Evolutionary conservation across 2,113 vertebrate species (phyloP).

Genomic region (Aspidoscelis tigris): DNA sequence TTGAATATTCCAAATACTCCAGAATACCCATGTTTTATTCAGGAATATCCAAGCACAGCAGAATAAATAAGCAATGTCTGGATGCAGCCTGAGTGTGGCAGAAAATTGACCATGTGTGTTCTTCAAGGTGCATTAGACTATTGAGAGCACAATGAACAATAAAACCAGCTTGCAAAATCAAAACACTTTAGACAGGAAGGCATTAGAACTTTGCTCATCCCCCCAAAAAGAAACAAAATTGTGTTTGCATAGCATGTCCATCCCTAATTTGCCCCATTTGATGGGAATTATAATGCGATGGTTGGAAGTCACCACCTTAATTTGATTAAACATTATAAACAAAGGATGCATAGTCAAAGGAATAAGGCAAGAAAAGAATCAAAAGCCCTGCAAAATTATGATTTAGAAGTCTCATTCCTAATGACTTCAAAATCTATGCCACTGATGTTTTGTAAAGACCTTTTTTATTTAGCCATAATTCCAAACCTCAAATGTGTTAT

Average conservation of each 20-base stretch:
- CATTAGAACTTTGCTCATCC: no score
- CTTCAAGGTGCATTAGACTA: no score
- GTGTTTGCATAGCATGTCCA: neutral
- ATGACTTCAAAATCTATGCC: neutral
- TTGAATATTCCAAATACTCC: no score
- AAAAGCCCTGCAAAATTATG: neutral
- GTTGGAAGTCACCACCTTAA: neutral
- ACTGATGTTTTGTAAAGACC: neutral
- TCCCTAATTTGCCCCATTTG: neutral
- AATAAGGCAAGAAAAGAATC: neutral
- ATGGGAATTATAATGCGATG: neutral
- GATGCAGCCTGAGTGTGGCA: no score
- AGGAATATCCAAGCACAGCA: no score
- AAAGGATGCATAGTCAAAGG: neutral
- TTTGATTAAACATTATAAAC: neutral
- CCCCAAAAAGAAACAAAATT: no score
- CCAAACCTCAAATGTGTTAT: neutral
- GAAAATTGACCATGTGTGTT: no score
- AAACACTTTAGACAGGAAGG: no score
- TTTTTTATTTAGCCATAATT: neutral
- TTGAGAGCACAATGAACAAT: no score
- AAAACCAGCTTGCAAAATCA: no score
- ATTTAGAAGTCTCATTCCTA: neutral
- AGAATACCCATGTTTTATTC: no score
- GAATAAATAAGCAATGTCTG: no score